Evolutionary conservation across 2,113 vertebrate genomes (phyloP), one percentile per base, ranked within the genome.

Genomic region (Nettapus auritus): DNA sequence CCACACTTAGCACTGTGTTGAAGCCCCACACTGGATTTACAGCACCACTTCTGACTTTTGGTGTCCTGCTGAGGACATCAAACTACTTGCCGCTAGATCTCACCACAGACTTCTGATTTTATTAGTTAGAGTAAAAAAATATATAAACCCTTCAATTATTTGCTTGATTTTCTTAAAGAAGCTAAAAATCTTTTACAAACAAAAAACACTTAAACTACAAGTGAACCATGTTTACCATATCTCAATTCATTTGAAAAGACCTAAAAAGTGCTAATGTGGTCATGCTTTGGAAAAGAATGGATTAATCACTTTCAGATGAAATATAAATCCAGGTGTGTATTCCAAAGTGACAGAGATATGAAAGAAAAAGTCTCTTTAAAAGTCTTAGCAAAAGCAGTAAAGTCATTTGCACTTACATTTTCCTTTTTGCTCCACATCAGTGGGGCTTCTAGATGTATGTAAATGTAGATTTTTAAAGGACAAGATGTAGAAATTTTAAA

Each of bases 11-110:
- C 97, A 97, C 97, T 96, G 95, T 87, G 97, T 98, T 67, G 98
- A 98, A 98, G 94, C 97, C 98, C 94, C 94, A 88, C 97, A 76
- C 82, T 98, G 97, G 97, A 99, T 99, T 99, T 99, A 99, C 97
- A 98, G 98, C 95, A 75, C 95, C 97, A 93, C 98, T 98, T 98
- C 97, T 98, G 98, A 99, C 98, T 98, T 91, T 96, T 93, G 90
- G 97, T 96, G 95, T 98, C 98, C 97, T 98, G 98, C 97, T 97
- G 98, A 94, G 98, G 98, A 98, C 97, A 98, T 99, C 99, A 98
- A 98, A 98, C 97, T 97, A 70, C 95, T 93, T 97, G 98, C 98
- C 98, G 95, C 98, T 97, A 88, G 90, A 98, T 98, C 98, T 98
- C 97, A 95, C 97, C 97, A 97, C 96, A 93, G 97, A 97, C 97